Base-by-base conservation (phyloP, 2,888 invertebrate species). In the Aphrophora alni region DNA sequence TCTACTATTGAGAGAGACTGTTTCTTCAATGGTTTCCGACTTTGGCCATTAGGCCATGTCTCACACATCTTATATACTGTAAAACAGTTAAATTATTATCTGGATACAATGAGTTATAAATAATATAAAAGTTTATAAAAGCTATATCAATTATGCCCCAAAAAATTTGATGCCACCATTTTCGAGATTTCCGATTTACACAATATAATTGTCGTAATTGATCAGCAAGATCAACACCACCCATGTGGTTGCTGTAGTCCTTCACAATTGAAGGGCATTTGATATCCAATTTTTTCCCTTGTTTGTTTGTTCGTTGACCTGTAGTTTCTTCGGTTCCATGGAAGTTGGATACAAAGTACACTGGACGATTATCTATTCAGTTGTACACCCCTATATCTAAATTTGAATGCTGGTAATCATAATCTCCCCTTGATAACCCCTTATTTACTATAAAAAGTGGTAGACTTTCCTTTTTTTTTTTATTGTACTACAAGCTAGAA, bases 121-220 rank as follows among this genome's bases (percentile, higher is more conserved):
- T 44, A 86, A 80, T 38, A 85, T 74, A 51, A 84, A 83, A 81
- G 86, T 85, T 7, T 86, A n/a, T 44, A 85, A 84, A 82, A 85
- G 84, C 81, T 85, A 86, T 77, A 86, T 86, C 17, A 86, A 80
- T n/a, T 17, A n/a, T n/a, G n/a, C n/a, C n/a, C n/a, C n/a, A n/a
- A n/a, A n/a, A n/a, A n/a, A n/a, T n/a, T n/a, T n/a, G 4, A 68
- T 4, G 69, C 69, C 12, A 68, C 69, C 69, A 68, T 25, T 68
- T 68, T 68, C 25, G 21, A 8, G 69, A 8, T 14, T 68, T 68
- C 7, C 69, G 4, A 12, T 68, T 25, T 4, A 68, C 69, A 71
- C n/a, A n/a, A n/a, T n/a, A n/a, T n/a, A n/a, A n/a, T n/a, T n/a
- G n/a, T n/a, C n/a, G n/a, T n/a, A n/a, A n/a, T n/a, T n/a, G n/a